Conservation (phyloP, 2,113 vertebrate genomes). For the Pterophyllum scalare region DNA sequence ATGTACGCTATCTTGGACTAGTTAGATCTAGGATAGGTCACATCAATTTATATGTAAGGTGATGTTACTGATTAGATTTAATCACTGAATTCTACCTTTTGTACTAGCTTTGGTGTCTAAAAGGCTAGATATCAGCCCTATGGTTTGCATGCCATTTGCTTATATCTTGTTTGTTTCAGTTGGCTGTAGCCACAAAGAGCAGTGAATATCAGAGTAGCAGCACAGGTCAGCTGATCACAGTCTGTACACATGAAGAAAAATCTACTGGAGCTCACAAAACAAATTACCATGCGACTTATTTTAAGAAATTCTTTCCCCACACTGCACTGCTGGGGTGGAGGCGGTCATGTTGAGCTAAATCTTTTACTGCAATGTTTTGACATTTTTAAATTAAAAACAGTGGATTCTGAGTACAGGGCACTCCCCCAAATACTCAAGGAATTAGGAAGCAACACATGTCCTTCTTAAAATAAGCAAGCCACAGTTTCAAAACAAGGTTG, state of each 20-base stretch:
- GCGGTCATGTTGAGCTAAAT: not conserved
- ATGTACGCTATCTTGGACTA: too few species aligned
- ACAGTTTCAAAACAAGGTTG: not conserved
- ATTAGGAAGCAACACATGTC: not conserved
- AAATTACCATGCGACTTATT: not conserved
- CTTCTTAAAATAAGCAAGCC: not conserved
- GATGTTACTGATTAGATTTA: not conserved
- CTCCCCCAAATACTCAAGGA: not conserved
- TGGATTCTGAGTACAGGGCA: not conserved
- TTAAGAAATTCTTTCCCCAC: not conserved
- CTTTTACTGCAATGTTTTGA: not conserved
- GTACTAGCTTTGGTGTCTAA: not conserved
- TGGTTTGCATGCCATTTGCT: not conserved
- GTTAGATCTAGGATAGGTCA: not conserved
- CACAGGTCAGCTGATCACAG: too few species aligned
- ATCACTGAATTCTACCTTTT: not conserved
- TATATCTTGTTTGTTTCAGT: not conserved
- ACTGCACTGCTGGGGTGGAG: not conserved
- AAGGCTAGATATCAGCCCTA: not conserved
- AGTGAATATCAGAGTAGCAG: not conserved
- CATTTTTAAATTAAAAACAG: not conserved
- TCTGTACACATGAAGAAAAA: too few species aligned
- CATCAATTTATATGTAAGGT: not conserved
- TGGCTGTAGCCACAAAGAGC: not conserved
- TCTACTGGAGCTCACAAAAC: not conserved